phyloP scores from a whole-genome alignment of 2,888 invertebrate species.

The Ormia ochracea region DNA sequence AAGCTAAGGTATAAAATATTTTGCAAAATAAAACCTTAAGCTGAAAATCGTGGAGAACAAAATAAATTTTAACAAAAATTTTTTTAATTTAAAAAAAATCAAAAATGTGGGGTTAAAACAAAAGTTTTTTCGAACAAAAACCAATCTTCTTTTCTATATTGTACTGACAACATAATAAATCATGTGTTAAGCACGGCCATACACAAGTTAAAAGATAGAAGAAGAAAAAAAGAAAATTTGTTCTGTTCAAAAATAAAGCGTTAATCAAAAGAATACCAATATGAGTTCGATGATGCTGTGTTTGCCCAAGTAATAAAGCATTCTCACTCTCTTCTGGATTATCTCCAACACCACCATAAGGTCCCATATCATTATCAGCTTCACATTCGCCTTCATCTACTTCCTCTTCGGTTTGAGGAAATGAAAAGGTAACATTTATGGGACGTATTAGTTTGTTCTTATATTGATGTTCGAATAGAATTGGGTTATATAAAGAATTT shows the following conservation, averaged over 20 bases:
- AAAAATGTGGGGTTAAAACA: conserved; percentile 65
- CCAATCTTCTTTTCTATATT: conserved; percentile 49
- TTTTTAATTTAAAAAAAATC: conserved; percentile 40
- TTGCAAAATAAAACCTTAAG: conserved; percentile 51
- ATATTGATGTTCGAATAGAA: conserved; percentile 91
- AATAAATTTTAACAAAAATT: conserved; percentile 43
- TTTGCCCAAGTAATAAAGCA: conserved; percentile 77
- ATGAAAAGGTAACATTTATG: conserved; percentile 91
- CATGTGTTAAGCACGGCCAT: conserved; percentile 3
- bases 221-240: conserved; percentile 60
- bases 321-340: conserved; percentile 78
- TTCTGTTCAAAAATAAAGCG: conserved; percentile 68
- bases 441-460: conserved; percentile 89
- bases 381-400: conserved; percentile 76
- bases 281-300: conserved; percentile 77
- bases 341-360: conserved; percentile 74
- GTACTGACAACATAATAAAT: conserved; percentile 13
- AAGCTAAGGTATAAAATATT: conserved; percentile 18
- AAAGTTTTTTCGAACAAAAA: conserved; percentile 63
- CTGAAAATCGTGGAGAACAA: conserved; percentile 34
- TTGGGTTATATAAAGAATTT: conserved; percentile 94
- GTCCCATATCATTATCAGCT: conserved; percentile 71
- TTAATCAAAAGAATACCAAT: conserved; percentile 77
- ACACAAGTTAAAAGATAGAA: conserved; percentile 15
- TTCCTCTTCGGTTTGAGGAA: conserved; percentile 87